Conservation (phyloP, 2,113 vertebrate species). For the Cairina moschata region DNA sequence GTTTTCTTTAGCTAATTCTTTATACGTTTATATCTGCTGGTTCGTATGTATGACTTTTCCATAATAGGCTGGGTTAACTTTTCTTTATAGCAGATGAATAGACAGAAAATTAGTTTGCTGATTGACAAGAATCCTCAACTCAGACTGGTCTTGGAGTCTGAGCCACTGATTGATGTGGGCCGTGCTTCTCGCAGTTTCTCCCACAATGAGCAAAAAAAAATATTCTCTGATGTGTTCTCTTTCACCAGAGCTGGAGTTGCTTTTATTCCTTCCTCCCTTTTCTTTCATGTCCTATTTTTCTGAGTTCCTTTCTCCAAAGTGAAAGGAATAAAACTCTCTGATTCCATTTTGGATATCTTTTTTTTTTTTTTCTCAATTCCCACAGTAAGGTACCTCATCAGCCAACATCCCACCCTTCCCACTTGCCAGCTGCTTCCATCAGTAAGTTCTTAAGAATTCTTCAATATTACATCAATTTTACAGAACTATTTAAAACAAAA, state of each 20-base stretch:
- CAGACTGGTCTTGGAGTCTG: background rate
- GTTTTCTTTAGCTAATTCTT: background rate
- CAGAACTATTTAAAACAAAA: slow-evolving; percentile 4
- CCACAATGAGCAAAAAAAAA: background rate
- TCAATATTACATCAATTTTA: slow-evolving; percentile 41
- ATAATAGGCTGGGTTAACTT: background rate
- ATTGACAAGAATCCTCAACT: background rate
- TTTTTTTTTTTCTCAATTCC: background rate
- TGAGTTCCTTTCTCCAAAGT: background rate
- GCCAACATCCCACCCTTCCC: slow-evolving; percentile 27
- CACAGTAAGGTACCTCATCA: slow-evolving; percentile 11
- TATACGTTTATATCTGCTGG: background rate
- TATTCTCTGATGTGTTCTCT: background rate
- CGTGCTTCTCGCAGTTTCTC: fast-evolving
- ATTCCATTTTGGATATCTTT: background rate
- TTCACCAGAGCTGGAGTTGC: background rate
- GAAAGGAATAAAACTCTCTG: background rate
- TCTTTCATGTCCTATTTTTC: background rate
- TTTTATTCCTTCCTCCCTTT: background rate
- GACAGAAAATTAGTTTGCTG: background rate
- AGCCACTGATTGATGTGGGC: background rate
- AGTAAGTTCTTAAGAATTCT: slow-evolving; percentile 22
- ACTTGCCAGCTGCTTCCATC: slow-evolving; percentile 43
- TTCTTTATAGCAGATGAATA: background rate
- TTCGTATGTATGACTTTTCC: background rate